Conservation (phyloP, 2,113 vertebrate genomes). For the Climacteris rufus region DNA sequence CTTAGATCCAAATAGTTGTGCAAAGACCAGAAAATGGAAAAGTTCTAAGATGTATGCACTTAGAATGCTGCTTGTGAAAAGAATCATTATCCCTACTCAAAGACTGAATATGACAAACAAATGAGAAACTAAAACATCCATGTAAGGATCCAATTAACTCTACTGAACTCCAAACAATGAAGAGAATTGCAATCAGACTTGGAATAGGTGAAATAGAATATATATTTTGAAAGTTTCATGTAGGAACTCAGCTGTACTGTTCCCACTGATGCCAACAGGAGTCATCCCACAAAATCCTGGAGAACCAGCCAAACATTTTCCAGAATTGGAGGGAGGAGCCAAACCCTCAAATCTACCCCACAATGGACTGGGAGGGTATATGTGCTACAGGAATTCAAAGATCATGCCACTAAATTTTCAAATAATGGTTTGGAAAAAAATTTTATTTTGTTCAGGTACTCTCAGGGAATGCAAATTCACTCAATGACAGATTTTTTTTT, state of each 20-base stretch:
- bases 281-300: background rate
- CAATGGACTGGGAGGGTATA: background rate
- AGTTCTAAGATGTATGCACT: background rate
- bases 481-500: background rate
- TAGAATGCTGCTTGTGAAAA: background rate
- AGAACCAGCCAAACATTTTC: background rate
- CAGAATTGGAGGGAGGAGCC: background rate
- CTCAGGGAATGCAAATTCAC: background rate
- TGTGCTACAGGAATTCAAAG: background rate
- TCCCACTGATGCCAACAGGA: background rate
- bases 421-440: background rate
- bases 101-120: background rate
- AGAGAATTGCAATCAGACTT: background rate
- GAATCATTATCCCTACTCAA: background rate
- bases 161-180: background rate
- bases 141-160: background rate
- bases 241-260: background rate
- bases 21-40: background rate
- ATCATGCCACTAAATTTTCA: background rate
- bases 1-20: background rate
- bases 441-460: background rate
- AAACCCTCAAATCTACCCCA: background rate
- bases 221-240: slow-evolving; percentile 19
- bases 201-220: background rate
- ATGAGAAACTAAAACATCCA: background rate